phyloP scores from a whole-genome alignment of 2,797 vertebrate species.

The Brotula barbata region DNA sequence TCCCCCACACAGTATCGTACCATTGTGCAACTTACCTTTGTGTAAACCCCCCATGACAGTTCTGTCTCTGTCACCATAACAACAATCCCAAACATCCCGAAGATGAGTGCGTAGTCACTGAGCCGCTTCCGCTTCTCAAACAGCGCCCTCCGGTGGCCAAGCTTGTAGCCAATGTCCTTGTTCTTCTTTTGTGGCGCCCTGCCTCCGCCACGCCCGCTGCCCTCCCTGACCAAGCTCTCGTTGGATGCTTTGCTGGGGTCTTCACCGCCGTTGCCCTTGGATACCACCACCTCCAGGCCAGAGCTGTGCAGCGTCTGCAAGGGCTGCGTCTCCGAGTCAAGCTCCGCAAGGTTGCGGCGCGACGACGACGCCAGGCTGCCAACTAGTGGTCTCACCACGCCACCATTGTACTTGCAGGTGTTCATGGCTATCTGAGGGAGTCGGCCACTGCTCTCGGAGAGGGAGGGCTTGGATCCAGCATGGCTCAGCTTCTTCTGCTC shows the following conservation, averaged over 20 bases:
- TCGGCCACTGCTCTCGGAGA: conserved; percentile 81
- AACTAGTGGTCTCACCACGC: conserved; percentile 86
- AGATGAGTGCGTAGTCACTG: conserved; percentile 95
- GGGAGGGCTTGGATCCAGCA: conserved; percentile 85
- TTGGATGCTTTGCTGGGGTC: conserved; percentile 80
- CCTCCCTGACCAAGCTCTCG: conserved; percentile 74
- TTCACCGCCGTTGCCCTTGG: conserved; percentile 79
- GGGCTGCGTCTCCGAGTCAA: conserved; percentile 84
- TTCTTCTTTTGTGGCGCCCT: conserved; percentile 78
- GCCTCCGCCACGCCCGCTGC: conserved; percentile 48
- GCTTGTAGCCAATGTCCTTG: conserved; percentile 88
- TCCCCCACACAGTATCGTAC: conserved; percentile 52
- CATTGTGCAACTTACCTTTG: conserved; percentile 82
- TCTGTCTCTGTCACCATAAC: conserved; percentile 98
- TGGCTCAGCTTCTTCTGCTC: conserved; percentile 85
- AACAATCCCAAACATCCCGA: conserved; percentile 96
- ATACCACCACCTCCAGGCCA: conserved; percentile 88
- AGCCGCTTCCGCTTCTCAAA: conserved; percentile 95
- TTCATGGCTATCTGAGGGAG: conserved; percentile 93
- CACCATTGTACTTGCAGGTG: conserved; percentile 91
- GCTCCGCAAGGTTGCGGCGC: conserved; percentile 79
- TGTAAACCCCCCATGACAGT: conserved; percentile 95
- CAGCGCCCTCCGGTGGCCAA: conserved; percentile 89
- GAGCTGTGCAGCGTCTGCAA: conserved; percentile 82
- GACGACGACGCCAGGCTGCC: conserved; percentile 84